Percentiles rank a stretch among this genome's conserved stretches.
Evolutionary conservation across 1,140 invertebrate species (phyloP).

Genomic region (Oedothorax gibbosus): DNA sequence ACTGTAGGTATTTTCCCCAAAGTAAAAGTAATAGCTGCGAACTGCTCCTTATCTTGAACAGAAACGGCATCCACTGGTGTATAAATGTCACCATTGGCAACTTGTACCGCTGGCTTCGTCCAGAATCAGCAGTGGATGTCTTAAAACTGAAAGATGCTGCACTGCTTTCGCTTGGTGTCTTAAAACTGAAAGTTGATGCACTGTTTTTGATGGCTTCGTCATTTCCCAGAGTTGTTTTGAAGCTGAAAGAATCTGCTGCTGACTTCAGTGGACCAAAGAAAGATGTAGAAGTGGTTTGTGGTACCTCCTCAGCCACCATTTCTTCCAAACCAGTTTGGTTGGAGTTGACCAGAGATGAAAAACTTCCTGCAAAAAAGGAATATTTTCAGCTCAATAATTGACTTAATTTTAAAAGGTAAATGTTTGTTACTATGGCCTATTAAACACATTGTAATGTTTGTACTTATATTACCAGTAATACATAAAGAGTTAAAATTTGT

Average conservation of each 20-base stretch:
- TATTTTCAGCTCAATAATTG: background rate
- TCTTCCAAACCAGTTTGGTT: conserved; percentile 4
- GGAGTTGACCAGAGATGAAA: background rate
- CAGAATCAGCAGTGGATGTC: background rate
- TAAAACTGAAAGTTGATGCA: conserved; percentile 44
- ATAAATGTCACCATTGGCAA: background rate
- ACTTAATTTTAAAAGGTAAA: no score
- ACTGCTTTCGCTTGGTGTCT: background rate
- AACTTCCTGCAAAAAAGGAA: conserved; percentile 5
- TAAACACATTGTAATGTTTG: no score
- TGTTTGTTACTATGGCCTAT: no score
- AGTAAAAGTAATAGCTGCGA: conserved; percentile 41
- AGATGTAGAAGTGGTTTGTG: background rate
- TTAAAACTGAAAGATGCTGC: conserved; percentile 43
- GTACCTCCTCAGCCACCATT: conserved; percentile 1
- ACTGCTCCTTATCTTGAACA: conserved; percentile 40
- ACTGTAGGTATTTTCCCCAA: conserved; percentile 48
- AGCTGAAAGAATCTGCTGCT: background rate
- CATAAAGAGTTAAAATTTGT: no score
- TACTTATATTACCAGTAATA: no score
- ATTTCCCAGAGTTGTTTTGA: background rate
- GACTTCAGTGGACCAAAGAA: background rate
- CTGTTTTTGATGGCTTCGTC: background rate
- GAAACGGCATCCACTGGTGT: conserved; percentile 29
- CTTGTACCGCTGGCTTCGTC: background rate